A percentile compares a stretch with the other conserved stretches of the same genome.
phyloP scores from a whole-genome alignment of 1,140 invertebrate genomes.

The Bombus pascuorum region DNA sequence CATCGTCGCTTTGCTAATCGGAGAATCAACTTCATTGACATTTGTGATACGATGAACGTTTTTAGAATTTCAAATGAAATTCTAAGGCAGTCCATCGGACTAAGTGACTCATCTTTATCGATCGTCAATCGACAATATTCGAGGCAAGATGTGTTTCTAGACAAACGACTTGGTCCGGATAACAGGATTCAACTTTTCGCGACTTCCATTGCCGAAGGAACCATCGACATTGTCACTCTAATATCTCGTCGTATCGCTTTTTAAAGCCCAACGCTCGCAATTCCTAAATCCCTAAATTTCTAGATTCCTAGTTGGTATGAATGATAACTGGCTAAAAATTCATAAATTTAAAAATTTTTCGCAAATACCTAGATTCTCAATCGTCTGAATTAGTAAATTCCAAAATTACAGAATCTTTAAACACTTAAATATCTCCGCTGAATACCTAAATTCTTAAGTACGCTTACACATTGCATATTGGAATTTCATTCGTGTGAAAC shows the following conservation, averaged over 20 bases:
- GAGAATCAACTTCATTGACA: background rate
- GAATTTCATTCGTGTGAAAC: slow-evolving; percentile 12
- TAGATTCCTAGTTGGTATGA: background rate
- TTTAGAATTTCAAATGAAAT: background rate
- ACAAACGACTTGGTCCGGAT: background rate
- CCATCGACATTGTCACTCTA: background rate
- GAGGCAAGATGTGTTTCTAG: background rate
- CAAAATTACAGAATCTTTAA: background rate
- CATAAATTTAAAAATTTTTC: background rate
- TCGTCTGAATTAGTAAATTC: background rate
- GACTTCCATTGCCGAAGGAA: background rate
- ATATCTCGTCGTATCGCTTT: background rate
- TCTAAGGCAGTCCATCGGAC: background rate
- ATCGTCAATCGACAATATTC: background rate
- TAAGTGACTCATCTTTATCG: background rate
- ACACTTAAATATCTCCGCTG: background rate
- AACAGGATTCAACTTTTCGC: background rate
- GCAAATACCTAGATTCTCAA: background rate
- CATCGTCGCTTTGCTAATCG: background rate
- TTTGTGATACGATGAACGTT: background rate
- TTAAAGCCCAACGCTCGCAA: background rate
- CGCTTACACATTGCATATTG: background rate
- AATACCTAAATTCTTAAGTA: background rate
- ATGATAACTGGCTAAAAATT: background rate
- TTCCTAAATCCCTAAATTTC: background rate